Base-by-base conservation (phyloP, 2,888 invertebrate species). In the Epistrophe eligans region DNA sequence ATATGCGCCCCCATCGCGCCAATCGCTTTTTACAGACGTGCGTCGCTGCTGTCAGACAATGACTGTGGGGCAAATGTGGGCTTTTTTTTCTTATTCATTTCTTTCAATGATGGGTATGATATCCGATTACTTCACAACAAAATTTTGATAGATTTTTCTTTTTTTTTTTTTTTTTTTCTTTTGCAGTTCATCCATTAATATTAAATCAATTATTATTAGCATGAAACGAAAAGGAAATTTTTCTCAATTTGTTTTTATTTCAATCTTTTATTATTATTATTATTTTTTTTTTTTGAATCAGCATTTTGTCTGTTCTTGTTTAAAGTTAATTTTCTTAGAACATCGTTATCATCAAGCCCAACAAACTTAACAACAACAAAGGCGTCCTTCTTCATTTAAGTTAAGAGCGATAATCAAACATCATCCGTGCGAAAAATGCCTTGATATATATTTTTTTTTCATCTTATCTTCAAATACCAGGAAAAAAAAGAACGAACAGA, bases 351-450 rank as follows among this genome's bases (percentile, higher is more conserved):
- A 43, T 35, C 17, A 28, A 19, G 48, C 19, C 45, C 45, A 57
- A 50, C 70, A 70, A 52, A 79, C 52, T 28, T 55, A 71, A 58
- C 10, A 72, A 60, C 52, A 62, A 81, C 73, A 87, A 76, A 85
- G 57, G 24, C 71, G 76, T 82, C 72, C 72, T 73, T 67, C 60
- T 73, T 83, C 67, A 76, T 82, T 87, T 79, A 60, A 71, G 79
- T 66, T 66, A 43, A 77, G 35, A 76, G 79, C 62, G 79, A 87
- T 87, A 87, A 87, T 87, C 82, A 87, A 87, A 82, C 82, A 79
- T 82, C 82, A 87, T 82, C 79, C 82, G 87, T 87, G 87, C 87
- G 82, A 87, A 87, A 87, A 87, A 87, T 82, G 74, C 82, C 79
- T 82, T 76, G 71, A 79, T 82, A 82, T 24, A 24, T 24, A 24